Evolutionary conservation across 2,113 vertebrate species (phyloP).

Genomic region (Pteruthius melanotis): DNA sequence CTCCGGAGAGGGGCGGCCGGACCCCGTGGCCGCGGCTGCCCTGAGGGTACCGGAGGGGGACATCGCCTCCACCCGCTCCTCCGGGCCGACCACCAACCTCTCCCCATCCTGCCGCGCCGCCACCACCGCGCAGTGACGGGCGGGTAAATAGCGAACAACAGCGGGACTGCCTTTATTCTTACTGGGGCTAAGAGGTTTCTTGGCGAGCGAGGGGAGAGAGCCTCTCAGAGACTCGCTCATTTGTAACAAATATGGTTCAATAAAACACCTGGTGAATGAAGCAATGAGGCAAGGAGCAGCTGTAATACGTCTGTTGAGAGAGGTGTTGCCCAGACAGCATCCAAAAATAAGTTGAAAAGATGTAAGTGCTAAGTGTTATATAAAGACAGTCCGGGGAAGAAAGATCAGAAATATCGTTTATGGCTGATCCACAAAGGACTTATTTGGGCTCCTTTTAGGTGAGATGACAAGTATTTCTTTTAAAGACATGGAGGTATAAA

Average conservation of each 20-base stretch:
- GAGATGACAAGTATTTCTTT: background rate
- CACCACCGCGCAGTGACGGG: rapidly evolving
- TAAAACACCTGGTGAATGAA: background rate
- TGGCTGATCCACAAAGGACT: background rate
- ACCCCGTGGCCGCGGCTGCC: background rate
- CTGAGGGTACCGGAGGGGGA: background rate
- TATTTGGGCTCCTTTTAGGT: background rate
- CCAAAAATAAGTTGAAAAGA: background rate
- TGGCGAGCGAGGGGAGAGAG: background rate
- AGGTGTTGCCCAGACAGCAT: background rate
- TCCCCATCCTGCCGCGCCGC: rapidly evolving
- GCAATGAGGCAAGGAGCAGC: background rate
- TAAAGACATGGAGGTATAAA: background rate
- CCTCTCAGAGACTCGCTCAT: background rate
- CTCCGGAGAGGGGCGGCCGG: conserved; percentile 22
- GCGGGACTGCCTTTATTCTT: rapidly evolving
- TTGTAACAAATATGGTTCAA: background rate
- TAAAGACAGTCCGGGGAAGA: rapidly evolving
- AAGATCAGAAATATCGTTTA: background rate
- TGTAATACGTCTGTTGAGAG: background rate
- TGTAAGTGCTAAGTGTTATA: background rate
- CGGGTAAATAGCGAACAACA: rapidly evolving
- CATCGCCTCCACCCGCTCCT: background rate
- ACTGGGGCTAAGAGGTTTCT: background rate
- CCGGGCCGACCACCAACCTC: rapidly evolving